A percentile compares a stretch with the other conserved stretches of the same genome.
Conservation (phyloP, 1,140 invertebrate genomes). For the Sycophaga agraensis region DNA sequence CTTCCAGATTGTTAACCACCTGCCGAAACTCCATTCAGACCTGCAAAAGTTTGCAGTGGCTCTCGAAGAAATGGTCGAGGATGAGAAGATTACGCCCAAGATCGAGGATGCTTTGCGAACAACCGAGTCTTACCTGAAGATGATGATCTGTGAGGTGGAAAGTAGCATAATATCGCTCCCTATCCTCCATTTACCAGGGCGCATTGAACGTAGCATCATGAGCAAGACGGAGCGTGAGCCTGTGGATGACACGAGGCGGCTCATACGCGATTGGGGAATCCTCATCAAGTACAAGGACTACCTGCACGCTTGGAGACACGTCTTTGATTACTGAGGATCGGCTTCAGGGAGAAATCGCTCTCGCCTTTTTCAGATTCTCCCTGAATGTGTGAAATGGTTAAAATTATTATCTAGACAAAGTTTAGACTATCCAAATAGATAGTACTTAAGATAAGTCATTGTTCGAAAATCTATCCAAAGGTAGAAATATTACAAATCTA, state of each 20-base stretch:
- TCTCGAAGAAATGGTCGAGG: conserved; percentile 50
- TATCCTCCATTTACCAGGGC: conserved; percentile 37
- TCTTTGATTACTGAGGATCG: conserved; percentile 41
- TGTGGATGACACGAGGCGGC: conserved; percentile 47
- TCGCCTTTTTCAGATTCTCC: too few relatives aligned
- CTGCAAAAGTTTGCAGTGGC: conserved; percentile 57
- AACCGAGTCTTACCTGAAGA: conserved; percentile 44
- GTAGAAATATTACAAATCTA: too few relatives aligned
- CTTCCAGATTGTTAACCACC: conserved; percentile 47
- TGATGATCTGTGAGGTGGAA: conserved; percentile 55
- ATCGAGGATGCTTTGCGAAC: conserved; percentile 37
- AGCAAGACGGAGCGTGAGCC: conserved; percentile 44
- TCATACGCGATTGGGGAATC: conserved; percentile 55
- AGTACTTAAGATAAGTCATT: too few relatives aligned
- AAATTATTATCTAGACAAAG: too few relatives aligned
- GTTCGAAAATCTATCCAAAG: too few relatives aligned
- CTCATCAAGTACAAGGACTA: conserved; percentile 56
- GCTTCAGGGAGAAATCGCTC: too few relatives aligned
- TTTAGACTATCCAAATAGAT: too few relatives aligned
- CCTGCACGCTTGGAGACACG: conserved; percentile 50
- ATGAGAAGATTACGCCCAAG: conserved; percentile 38
- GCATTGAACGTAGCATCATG: conserved; percentile 51
- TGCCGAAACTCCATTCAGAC: conserved; percentile 52
- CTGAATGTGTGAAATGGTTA: too few relatives aligned
- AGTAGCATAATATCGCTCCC: conserved; percentile 43